phyloP scores from a whole-genome alignment of 2,113 vertebrate species.

The Plotosus lineatus region DNA sequence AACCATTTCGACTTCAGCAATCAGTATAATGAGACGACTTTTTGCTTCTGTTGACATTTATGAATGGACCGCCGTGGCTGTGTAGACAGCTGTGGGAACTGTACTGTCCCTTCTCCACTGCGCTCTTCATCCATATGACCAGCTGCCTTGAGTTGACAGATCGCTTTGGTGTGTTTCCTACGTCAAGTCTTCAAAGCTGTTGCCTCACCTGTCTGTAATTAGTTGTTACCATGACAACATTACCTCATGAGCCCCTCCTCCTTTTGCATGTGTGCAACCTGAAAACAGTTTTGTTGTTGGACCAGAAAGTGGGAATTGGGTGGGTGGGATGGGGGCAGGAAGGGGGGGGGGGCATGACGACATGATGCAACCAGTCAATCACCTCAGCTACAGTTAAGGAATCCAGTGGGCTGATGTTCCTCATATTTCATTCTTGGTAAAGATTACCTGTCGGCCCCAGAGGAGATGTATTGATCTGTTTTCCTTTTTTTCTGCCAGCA shows the following conservation, averaged over 20 bases:
- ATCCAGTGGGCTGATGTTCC: slow-evolving; percentile 72
- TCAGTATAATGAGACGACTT: slow-evolving; percentile 42
- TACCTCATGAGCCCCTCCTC: slow-evolving; percentile 35
- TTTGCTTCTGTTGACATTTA: slow-evolving; percentile 71
- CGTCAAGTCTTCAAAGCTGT: slow-evolving; percentile 51
- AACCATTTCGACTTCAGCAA: slow-evolving; percentile 15
- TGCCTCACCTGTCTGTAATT: slow-evolving; percentile 66
- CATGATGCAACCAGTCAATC: slow-evolving; percentile 71
- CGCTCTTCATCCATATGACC: slow-evolving; percentile 48
- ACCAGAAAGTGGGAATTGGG: slow-evolving; percentile 59
- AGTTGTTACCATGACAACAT: slow-evolving; percentile 65
- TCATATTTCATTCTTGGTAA: slow-evolving; percentile 82
- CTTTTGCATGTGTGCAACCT: slow-evolving; percentile 25
- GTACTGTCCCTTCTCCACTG: slow-evolving; percentile 28
- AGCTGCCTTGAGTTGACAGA: slow-evolving; percentile 54
- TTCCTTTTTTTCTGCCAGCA: slow-evolving; percentile 80
- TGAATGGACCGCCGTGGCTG: slow-evolving; percentile 60
- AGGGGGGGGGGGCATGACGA: slow-evolving; percentile 42
- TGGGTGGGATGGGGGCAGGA: slow-evolving; percentile 15
- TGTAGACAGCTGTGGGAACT: slow-evolving; percentile 49
- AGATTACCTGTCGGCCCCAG: slow-evolving; percentile 82
- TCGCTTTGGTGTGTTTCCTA: slow-evolving; percentile 49
- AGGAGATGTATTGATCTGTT: slow-evolving; percentile 85
- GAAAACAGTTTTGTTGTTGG: slow-evolving; percentile 52
- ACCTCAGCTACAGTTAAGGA: slow-evolving; percentile 79